phyloP scores from a whole-genome alignment of 2,888 invertebrate species.

The Coelinius sp. region DNA sequence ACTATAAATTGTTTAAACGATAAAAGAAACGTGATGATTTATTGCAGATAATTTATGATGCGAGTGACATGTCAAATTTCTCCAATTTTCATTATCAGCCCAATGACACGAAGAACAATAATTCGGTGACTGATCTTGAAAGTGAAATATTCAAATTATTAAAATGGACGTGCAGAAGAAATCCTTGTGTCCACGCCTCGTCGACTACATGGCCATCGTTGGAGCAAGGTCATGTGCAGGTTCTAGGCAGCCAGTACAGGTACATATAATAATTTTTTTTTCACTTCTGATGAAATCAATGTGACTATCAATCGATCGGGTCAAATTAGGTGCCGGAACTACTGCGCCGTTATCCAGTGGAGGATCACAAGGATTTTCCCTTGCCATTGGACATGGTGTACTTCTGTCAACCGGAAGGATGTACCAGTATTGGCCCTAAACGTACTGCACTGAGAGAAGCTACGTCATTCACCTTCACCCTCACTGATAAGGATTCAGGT shows the following conservation, averaged over 20 bases:
- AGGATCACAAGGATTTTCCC: constrained; percentile 97
- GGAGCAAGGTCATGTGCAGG: constrained; percentile 86
- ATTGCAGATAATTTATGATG: background rate
- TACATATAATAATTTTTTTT: constrained; percentile 59
- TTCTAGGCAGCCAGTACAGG: constrained; percentile 85
- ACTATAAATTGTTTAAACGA: background rate
- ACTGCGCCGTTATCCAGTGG: constrained; percentile 93
- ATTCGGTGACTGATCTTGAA: constrained; percentile 8
- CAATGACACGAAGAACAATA: background rate
- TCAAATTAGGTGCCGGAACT: constrained; percentile 87
- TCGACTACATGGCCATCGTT: constrained; percentile 98
- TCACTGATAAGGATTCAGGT: constrained; percentile 99
- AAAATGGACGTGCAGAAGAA: constrained; percentile 80
- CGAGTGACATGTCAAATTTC: background rate
- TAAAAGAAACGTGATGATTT: background rate
- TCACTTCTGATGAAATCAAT: background rate
- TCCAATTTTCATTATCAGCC: background rate
- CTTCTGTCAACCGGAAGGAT: constrained; percentile 99
- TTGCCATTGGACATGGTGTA: constrained; percentile 98
- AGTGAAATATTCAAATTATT: constrained; percentile 8
- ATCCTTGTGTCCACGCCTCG: constrained; percentile 87
- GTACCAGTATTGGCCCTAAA: constrained; percentile 91
- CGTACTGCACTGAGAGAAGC: constrained; percentile 89
- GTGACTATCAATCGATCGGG: background rate
- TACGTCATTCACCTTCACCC: constrained; percentile 96